Conservation (phyloP, 2,888 invertebrate species). For the Aphodius granarius region DNA sequence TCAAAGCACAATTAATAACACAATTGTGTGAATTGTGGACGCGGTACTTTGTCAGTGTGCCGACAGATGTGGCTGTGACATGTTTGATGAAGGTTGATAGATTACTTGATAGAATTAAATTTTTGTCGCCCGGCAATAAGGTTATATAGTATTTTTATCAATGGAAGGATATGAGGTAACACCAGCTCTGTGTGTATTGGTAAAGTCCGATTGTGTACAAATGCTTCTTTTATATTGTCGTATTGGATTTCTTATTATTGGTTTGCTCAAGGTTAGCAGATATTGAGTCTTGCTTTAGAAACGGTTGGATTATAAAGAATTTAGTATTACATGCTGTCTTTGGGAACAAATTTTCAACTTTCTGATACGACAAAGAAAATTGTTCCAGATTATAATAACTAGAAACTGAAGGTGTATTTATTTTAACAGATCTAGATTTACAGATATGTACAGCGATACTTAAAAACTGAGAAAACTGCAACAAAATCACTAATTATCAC, state of each 20-base stretch:
- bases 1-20: constrained; percentile 37
- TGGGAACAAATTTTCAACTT: no score
- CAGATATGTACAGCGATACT: no score
- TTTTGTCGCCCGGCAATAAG: background rate
- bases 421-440: no score
- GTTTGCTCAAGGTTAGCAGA: no score
- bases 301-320: no score
- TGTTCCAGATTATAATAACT: no score
- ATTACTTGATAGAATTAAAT: background rate
- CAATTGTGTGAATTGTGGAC: constrained; percentile 19
- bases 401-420: no score
- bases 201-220: background rate
- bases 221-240: background rate
- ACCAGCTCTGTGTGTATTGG: background rate
- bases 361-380: no score
- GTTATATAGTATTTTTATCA: background rate
- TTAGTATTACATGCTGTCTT: no score
- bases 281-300: no score
- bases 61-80: constrained; percentile 22
- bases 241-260: background rate
- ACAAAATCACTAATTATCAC: no score
- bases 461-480: no score
- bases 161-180: background rate
- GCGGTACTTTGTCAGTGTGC: constrained; percentile 14
- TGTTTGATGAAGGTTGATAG: background rate